phyloP scores from a whole-genome alignment of 1,140 invertebrate genomes.

The Ceratitis capitata region DNA sequence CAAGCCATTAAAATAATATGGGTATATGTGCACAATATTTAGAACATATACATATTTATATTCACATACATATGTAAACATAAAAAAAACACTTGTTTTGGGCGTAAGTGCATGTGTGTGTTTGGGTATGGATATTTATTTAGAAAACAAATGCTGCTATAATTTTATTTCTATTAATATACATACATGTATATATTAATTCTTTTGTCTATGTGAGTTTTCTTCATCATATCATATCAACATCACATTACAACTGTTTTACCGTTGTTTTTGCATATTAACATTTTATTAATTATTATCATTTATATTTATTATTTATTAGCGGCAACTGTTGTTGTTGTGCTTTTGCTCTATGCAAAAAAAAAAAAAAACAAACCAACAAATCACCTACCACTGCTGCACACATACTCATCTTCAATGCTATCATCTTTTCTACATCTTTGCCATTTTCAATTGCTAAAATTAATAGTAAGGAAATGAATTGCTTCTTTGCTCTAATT shows the following conservation, averaged over 20 bases:
- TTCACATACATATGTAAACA: conserved; percentile 17
- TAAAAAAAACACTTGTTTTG: neutral
- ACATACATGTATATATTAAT: neutral
- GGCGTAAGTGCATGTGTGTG: neutral
- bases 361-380: too few relatives aligned
- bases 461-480: neutral
- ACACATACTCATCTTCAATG: too few relatives aligned
- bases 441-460: neutral
- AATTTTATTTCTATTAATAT: conserved; percentile 5
- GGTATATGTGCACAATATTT: neutral
- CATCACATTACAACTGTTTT: neutral
- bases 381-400: neutral
- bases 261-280: neutral
- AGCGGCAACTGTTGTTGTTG: neutral
- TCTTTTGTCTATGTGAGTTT: neutral
- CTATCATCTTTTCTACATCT: too few relatives aligned
- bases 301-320: neutral
- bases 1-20: conserved; percentile 2
- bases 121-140: neutral
- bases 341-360: neutral
- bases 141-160: conserved; percentile 13
- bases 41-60: conserved; percentile 27
- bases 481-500: neutral
- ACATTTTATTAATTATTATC: neutral
- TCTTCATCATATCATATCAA: neutral